A percentile compares a stretch with the other conserved stretches of the same genome.
Evolutionary conservation across 2,113 vertebrate species (phyloP).

Genomic region (Gnathonemus echidnorhynchus): DNA sequence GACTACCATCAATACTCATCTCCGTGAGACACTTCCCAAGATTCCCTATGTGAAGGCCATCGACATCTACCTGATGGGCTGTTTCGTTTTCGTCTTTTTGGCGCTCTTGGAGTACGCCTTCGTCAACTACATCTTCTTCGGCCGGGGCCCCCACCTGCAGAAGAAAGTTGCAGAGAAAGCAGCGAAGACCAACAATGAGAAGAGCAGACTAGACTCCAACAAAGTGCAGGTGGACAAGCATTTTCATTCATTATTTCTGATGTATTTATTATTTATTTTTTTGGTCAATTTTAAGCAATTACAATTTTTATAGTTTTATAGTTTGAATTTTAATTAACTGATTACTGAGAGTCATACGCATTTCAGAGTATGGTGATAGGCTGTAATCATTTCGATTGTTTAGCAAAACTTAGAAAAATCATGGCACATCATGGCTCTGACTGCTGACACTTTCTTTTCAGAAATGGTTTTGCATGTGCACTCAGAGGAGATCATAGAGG

Average conservation of each 20-base stretch:
- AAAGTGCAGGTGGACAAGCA: conserved; percentile 60
- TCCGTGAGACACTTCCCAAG: conserved; percentile 87
- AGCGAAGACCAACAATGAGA: conserved; percentile 63
- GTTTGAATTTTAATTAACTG: neutral
- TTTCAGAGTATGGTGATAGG: neutral
- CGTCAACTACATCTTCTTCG: conserved; percentile 94
- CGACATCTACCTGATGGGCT: conserved; percentile 91
- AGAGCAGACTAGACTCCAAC: conserved; percentile 60
- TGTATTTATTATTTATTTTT: neutral
- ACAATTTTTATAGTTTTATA: neutral
- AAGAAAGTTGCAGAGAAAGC: conserved; percentile 77
- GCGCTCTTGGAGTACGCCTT: conserved; percentile 89
- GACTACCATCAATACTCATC: conserved; percentile 92
- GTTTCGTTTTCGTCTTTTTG: conserved; percentile 90
- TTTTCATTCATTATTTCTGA: neutral
- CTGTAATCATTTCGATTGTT: neutral
- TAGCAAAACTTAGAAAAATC: neutral
- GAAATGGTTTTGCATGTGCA: neutral
- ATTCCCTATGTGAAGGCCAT: conserved; percentile 92
- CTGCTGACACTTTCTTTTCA: neutral
- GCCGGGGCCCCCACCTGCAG: conserved; percentile 78
- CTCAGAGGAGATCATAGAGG: neutral
- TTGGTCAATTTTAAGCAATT: neutral
- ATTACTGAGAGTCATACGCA: neutral
- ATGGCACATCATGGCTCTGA: neutral